A percentile compares a stretch with the other conserved stretches of the same genome.
Conservation (phyloP, 2,113 vertebrate species). For the Geococcyx californianus region DNA sequence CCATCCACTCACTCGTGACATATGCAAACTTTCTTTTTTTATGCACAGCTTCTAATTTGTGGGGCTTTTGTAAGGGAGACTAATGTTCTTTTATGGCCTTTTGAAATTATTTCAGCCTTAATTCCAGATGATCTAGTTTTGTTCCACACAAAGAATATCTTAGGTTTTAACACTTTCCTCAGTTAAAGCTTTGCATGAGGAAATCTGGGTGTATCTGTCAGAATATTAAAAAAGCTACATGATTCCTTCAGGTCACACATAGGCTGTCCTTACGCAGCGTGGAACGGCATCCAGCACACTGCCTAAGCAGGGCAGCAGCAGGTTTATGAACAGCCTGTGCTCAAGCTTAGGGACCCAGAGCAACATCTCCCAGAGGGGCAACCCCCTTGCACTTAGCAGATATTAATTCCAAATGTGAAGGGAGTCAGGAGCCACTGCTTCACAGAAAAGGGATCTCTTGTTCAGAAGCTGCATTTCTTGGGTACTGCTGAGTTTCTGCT, state of each 20-base stretch:
- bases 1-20: background rate
- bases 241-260: background rate
- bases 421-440: background rate
- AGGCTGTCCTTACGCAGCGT: fast-evolving
- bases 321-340: background rate
- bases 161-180: background rate
- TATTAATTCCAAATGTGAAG: background rate
- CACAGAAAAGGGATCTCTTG: background rate
- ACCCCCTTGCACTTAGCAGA: background rate
- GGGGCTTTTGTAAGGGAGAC: background rate
- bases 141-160: background rate
- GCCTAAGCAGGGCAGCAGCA: background rate
- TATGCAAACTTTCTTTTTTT: background rate
- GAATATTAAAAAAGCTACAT: background rate
- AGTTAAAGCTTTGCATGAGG: background rate
- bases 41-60: background rate
- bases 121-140: background rate
- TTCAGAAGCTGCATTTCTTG: background rate
- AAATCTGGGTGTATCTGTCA: background rate
- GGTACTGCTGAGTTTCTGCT: background rate
- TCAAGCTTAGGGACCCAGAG: background rate
- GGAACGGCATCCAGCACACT: background rate
- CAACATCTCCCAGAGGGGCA: background rate
- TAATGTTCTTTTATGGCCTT: background rate
- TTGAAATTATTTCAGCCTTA: background rate